phyloP scores from a whole-genome alignment of 2,797 vertebrate genomes.

The Coccyzus lansbergi region DNA sequence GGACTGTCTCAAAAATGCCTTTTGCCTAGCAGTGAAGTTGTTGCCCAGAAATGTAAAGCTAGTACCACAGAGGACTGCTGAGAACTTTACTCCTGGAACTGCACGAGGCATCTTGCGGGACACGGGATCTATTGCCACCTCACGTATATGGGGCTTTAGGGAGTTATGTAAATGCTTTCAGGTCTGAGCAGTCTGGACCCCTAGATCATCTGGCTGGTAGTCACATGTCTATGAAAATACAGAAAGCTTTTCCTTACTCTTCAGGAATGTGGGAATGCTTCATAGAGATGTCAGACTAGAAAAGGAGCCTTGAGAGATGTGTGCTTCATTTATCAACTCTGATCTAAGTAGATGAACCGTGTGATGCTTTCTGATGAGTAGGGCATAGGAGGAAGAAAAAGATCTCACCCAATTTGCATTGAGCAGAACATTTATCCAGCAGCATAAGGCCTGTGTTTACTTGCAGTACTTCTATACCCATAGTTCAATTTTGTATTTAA shows the following conservation, averaged over 20 bases:
- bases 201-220: neutral
- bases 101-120: neutral
- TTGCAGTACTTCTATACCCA: rapidly evolving
- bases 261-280: constrained; percentile 9
- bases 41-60: constrained; percentile 10
- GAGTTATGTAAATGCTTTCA: neutral
- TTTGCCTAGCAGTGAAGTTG: neutral
- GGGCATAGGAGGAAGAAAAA: neutral
- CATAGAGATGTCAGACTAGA: neutral
- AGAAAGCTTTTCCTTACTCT: neutral
- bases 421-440: neutral
- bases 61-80: neutral
- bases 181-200: neutral
- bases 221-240: neutral
- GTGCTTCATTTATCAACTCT: neutral
- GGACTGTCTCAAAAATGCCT: neutral
- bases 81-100: neutral
- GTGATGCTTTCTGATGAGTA: neutral
- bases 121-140: neutral
- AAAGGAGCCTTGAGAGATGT: neutral
- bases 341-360: neutral
- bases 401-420: neutral
- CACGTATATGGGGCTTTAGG: neutral
- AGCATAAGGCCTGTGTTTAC: neutral
- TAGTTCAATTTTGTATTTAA: neutral